Evolutionary conservation across 2,888 invertebrate species (phyloP).

Genomic region (Ichneumoninae sp.): DNA sequence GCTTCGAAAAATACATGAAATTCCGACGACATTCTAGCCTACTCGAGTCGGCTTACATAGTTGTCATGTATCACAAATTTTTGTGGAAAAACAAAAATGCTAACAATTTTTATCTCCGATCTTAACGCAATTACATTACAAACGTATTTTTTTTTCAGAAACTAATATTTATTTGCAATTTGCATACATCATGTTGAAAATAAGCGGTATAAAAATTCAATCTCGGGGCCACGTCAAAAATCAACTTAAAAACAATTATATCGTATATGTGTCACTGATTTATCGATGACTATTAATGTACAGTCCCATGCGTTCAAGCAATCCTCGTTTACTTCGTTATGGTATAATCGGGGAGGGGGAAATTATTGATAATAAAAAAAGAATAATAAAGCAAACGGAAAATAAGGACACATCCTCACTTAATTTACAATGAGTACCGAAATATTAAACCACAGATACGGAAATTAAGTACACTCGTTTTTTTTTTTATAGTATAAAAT

Average conservation of each 20-base stretch:
- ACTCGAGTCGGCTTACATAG: background rate
- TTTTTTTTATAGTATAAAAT: slow-evolving; percentile 74
- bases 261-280: slow-evolving; percentile 44
- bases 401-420: slow-evolving; percentile 44
- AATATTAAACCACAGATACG: slow-evolving; percentile 77
- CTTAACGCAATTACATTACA: background rate
- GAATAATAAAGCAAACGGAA: slow-evolving; percentile 30
- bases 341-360: slow-evolving; percentile 37
- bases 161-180: slow-evolving; percentile 82
- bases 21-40: background rate
- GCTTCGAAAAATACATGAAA: background rate
- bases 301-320: slow-evolving; percentile 73
- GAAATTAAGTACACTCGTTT: slow-evolving; percentile 82
- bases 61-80: background rate
- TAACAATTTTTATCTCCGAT: background rate
- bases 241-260: slow-evolving; percentile 66
- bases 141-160: slow-evolving; percentile 77
- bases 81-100: background rate
- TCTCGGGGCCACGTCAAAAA: slow-evolving; percentile 60
- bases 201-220: slow-evolving; percentile 82
- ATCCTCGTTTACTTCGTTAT: slow-evolving; percentile 60
- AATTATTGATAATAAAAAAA: slow-evolving; percentile 64
- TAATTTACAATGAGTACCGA: slow-evolving; percentile 75
- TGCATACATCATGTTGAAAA: slow-evolving; percentile 81
- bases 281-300: slow-evolving; percentile 71